A percentile compares a stretch with the other conserved stretches of the same genome.
These are phyloP conservation scores for Chelmon rostratus DNA, from an alignment of 2,797 vertebrate species.

Conservation along the genomic window DNA sequence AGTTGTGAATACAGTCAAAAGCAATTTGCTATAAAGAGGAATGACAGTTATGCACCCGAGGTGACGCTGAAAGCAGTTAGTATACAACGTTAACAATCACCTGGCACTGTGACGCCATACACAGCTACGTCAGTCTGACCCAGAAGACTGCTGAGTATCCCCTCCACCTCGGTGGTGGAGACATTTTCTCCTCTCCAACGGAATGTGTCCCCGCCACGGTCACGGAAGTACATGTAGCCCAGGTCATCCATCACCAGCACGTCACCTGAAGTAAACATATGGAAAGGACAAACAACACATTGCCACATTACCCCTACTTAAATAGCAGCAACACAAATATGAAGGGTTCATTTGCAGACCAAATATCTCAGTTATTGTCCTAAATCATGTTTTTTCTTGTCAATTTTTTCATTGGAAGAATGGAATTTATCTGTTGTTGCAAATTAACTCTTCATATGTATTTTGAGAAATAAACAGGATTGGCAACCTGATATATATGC, in stretches of 20 bases:
- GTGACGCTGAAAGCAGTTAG: not conserved
- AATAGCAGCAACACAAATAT: not conserved
- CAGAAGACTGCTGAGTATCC: slow-evolving; percentile 88
- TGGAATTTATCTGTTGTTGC: not conserved
- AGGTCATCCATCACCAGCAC: slow-evolving; percentile 95
- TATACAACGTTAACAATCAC: slow-evolving; percentile 65
- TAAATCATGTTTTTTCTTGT: not conserved
- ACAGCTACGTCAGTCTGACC: slow-evolving; percentile 92
- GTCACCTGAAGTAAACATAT: slow-evolving; percentile 82
- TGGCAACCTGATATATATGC: slow-evolving; percentile 92
- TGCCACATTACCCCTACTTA: not conserved
- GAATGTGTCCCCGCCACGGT: slow-evolving; percentile 93
- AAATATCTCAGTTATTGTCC: not conserved
- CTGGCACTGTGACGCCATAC: slow-evolving; percentile 90
- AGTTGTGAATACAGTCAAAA: not conserved
- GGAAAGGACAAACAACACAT: not conserved
- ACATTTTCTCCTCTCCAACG: slow-evolving; percentile 96
- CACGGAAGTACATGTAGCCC: slow-evolving; percentile 95
- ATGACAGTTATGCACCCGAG: not conserved
- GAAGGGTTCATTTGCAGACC: not conserved
- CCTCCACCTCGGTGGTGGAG: slow-evolving; percentile 93
- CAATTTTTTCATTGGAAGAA: not conserved
- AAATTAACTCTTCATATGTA: not conserved
- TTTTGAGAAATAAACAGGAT: not conserved
- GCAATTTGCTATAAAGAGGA: not conserved